Conservation (phyloP, 1,140 invertebrate genomes). For the Phthorimaea operculella region DNA sequence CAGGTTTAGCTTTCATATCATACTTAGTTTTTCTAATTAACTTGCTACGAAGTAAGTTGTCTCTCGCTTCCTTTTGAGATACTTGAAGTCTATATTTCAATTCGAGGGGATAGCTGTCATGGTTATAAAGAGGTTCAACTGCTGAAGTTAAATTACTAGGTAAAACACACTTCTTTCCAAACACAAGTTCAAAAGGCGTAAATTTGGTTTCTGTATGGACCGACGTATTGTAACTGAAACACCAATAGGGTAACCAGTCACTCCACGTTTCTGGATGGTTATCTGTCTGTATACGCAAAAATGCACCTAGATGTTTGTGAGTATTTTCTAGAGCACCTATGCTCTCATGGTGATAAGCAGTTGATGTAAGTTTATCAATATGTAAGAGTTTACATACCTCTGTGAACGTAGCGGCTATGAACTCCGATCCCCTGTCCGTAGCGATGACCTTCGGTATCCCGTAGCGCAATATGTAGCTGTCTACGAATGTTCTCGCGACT, state of each 20-base stretch:
- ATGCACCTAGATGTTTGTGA: neutral
- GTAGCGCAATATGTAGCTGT: constrained; percentile 1
- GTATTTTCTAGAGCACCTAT: constrained; percentile 2
- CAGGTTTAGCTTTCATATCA: too few species aligned
- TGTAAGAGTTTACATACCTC: constrained; percentile 1
- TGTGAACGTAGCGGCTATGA: neutral
- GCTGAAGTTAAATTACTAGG: neutral
- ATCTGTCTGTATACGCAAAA: neutral
- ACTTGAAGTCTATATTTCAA: neutral
- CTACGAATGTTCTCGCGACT: neutral
- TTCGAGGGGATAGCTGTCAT: neutral
- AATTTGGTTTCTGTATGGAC: constrained; percentile 1
- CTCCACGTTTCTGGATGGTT: neutral
- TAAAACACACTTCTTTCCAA: neutral
- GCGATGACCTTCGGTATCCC: neutral
- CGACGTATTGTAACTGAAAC: neutral
- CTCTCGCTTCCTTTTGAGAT: neutral
- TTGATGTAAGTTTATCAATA: neutral
- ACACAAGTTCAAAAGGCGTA: neutral
- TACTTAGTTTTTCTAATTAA: neutral
- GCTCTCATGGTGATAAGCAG: constrained; percentile 3
- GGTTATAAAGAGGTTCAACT: neutral
- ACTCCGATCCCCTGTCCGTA: neutral
- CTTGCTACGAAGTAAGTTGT: neutral
- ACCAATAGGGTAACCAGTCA: neutral